phyloP scores from a whole-genome alignment of 2,797 vertebrate species.

The Poecilia gillii region DNA sequence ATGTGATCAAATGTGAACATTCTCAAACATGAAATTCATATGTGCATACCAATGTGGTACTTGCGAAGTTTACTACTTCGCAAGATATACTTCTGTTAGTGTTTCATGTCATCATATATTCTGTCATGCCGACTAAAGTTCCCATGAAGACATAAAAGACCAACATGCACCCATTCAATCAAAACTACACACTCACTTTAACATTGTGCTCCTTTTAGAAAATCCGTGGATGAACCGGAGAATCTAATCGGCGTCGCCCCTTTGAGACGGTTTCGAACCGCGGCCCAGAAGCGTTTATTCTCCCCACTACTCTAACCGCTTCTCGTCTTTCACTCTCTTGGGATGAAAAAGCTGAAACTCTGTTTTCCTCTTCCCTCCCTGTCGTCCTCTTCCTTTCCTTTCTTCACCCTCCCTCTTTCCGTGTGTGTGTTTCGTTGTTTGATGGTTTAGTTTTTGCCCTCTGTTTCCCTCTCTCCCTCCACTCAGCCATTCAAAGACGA shows the following conservation, averaged over 20 bases:
- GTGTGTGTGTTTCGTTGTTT: conserved; percentile 82
- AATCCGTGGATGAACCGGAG: conserved; percentile 36
- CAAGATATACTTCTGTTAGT: neutral
- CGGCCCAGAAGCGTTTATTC: conserved; percentile 15
- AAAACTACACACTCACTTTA: conserved; percentile 18
- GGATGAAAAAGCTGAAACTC: conserved; percentile 78
- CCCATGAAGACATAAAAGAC: neutral
- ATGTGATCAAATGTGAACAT: neutral
- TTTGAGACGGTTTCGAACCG: conserved; percentile 41
- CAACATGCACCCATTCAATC: conserved; percentile 2
- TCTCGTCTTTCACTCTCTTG: conserved; percentile 67
- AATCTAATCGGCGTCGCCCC: conserved; percentile 16
- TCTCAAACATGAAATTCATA: neutral
- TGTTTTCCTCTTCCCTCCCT: conserved; percentile 80
- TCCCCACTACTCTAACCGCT: conserved; percentile 41
- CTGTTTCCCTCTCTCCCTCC: conserved; percentile 84
- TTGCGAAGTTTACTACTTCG: neutral
- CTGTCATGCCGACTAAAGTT: neutral
- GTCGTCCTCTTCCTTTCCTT: conserved; percentile 68
- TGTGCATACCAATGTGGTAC: neutral
- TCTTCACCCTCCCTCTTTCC: conserved; percentile 73
- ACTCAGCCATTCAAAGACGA: conserved; percentile 95
- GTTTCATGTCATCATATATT: neutral
- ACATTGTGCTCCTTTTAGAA: conserved; percentile 36
- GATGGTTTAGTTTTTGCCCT: conserved; percentile 89